Conservation (phyloP, 2,888 invertebrate species). For the Tipula vernalis region DNA sequence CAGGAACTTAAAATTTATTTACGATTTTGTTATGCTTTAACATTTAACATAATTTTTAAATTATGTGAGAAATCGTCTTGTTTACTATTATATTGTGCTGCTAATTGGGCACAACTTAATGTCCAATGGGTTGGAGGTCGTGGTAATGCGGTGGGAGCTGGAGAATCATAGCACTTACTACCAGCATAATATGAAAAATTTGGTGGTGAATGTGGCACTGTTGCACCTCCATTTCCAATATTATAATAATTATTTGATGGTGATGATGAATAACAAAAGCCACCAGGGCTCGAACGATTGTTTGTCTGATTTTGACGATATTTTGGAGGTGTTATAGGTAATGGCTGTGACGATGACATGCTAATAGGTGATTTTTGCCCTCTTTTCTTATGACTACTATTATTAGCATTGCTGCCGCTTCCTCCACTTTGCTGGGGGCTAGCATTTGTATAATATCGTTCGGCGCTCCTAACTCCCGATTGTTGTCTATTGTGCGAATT, state of each 20-base stretch:
- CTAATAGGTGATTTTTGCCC: slow-evolving; percentile 8
- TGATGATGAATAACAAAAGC: slow-evolving; percentile 12
- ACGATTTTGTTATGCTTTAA: slow-evolving; percentile 35
- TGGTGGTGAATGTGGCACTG: slow-evolving; percentile 20
- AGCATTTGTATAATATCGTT: slow-evolving; percentile 13
- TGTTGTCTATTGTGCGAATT: slow-evolving; percentile 17
- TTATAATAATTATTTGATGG: slow-evolving; percentile 8
- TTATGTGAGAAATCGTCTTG: slow-evolving; percentile 42
- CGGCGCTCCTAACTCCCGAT: slow-evolving; percentile 15
- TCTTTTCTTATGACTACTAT: background rate
- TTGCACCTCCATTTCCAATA: slow-evolving; percentile 7
- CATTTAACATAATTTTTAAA: slow-evolving; percentile 51
- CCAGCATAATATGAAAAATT: slow-evolving; percentile 45
- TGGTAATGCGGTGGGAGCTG: slow-evolving; percentile 63
- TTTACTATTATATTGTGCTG: slow-evolving; percentile 12
- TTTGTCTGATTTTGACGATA: slow-evolving; percentile 5
- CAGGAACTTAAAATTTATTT: slow-evolving; percentile 4
- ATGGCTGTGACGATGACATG: background rate
- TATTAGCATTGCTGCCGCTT: background rate
- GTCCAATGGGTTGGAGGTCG: slow-evolving; percentile 73
- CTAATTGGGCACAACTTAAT: slow-evolving; percentile 20
- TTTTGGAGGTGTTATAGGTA: slow-evolving; percentile 10
- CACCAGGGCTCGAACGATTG: slow-evolving; percentile 12
- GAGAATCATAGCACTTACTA: slow-evolving; percentile 73
- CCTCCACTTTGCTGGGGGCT: background rate